phyloP scores from a whole-genome alignment of 2,888 invertebrate species.

The Ophion ventricosus region DNA sequence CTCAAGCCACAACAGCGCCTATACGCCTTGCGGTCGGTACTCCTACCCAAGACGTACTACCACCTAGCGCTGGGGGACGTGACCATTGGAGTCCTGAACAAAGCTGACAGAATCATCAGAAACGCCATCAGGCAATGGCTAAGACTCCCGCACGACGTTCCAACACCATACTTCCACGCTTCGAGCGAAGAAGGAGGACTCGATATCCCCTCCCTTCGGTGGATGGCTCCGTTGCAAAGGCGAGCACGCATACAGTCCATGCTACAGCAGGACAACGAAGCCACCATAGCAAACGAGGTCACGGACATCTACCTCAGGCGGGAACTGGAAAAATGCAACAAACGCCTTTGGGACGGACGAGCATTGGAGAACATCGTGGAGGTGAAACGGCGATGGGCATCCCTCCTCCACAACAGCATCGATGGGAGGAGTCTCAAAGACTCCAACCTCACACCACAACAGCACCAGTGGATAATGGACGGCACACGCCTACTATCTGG shows the following conservation, averaged over 20 bases:
- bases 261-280: not conserved
- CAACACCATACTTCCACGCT: slow-evolving; percentile 11
- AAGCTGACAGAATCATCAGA: not conserved
- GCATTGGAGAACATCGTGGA: too few relatives aligned
- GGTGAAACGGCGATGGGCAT: slow-evolving; percentile 13
- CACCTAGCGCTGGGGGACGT: not conserved
- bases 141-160: not conserved
- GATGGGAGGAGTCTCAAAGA: slow-evolving; percentile 27
- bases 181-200: not conserved
- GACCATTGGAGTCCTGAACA: not conserved
- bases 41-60: not conserved
- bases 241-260: not conserved
- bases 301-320: not conserved
- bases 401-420: not conserved
- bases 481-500: slow-evolving; percentile 72
- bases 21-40: not conserved
- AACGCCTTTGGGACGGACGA: not conserved
- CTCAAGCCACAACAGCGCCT: slow-evolving; percentile 8
- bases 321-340: not conserved
- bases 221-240: not conserved
- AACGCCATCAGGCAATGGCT: not conserved
- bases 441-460: slow-evolving; percentile 6
- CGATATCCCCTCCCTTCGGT: not conserved
- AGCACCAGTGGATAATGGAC: slow-evolving; percentile 65
- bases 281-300: not conserved